Percentiles rank a stretch among this genome's conserved stretches.
Conservation (phyloP, 2,797 vertebrate species). For the Chelon auratus region DNA sequence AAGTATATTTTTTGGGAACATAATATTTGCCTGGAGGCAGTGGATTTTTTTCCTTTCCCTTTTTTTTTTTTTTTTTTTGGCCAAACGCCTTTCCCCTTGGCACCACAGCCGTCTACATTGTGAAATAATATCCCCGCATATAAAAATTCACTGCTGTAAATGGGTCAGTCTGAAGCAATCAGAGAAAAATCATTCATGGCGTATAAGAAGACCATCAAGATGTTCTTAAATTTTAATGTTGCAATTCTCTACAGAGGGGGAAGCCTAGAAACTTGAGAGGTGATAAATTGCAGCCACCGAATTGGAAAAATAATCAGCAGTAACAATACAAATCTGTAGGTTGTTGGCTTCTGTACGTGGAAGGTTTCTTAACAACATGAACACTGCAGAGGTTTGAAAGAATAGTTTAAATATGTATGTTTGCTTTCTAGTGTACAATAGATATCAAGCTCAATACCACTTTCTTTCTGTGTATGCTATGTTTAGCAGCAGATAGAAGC, state of each 20-base stretch:
- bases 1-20: constrained; percentile 26
- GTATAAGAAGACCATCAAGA: constrained; percentile 35
- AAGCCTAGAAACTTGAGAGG: not conserved
- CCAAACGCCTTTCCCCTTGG: constrained; percentile 39
- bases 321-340: not conserved
- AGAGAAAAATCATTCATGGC: constrained; percentile 31
- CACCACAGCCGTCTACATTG: constrained; percentile 28
- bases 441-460: no score
- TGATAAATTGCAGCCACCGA: not conserved
- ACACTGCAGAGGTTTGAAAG: not conserved
- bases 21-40: constrained; percentile 33
- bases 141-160: constrained; percentile 51
- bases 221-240: constrained; percentile 44
- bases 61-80: constrained; percentile 27
- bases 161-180: constrained; percentile 64
- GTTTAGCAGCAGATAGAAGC: no score
- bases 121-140: constrained; percentile 39
- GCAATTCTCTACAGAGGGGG: constrained; percentile 3
- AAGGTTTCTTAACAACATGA: not conserved
- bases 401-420: not conserved
- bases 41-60: constrained; percentile 9
- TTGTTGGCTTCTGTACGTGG: not conserved
- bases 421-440: no score
- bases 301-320: constrained; percentile 1
- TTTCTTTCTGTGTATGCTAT: no score